Base-by-base conservation (phyloP, 2,888 invertebrate genomes). In the Fragum fragum region DNA sequence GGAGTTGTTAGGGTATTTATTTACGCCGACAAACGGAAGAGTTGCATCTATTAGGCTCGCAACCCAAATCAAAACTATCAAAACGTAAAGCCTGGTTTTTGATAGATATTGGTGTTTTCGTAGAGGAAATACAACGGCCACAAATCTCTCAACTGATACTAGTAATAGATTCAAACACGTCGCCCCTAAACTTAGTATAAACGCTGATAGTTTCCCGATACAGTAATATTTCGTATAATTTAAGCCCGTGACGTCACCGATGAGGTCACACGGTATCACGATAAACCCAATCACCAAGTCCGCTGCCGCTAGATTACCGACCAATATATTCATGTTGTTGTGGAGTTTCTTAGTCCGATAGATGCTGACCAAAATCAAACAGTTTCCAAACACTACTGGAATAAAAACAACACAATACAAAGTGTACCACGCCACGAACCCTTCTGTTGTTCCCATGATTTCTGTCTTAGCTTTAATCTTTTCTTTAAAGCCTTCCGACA, bases 351-450 rank as follows among this genome's bases (percentile, higher is more conserved):
- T 73, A 32, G 57, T 73, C 14, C 74, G 69, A 0, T 52, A 28
- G 52, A 81, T 81, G 16, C 77, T 81, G 2, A 81, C 21, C 16
- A 81, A 18, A 36, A 77, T 81, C 0, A 81, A 69, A 18, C 32
- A 47, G 29, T 81, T 81, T 32, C 81, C 81, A 1, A 81, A 36
- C 23, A 77, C 77, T 21, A 71, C 77, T n/a, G 81, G 81, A 21
- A 81, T 26, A 39, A 73, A 47, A 36, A 81, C 77, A 6, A 73
- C n/a, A 18, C 39, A 52, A 39, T 81, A 71, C 5, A 77, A 29
- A 55, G 57, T 52, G 53, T 81, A 61, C 81, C 81, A 81, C 3
- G 68, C 57, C 28, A 18, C 57, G 14, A 57, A 57, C 9, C 57
- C 57, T 28, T 57, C 57, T 14, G 26, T 26, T 26, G 57, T 57